phyloP scores from a whole-genome alignment of 2,113 vertebrate species.

The Plectropomus leopardus region DNA sequence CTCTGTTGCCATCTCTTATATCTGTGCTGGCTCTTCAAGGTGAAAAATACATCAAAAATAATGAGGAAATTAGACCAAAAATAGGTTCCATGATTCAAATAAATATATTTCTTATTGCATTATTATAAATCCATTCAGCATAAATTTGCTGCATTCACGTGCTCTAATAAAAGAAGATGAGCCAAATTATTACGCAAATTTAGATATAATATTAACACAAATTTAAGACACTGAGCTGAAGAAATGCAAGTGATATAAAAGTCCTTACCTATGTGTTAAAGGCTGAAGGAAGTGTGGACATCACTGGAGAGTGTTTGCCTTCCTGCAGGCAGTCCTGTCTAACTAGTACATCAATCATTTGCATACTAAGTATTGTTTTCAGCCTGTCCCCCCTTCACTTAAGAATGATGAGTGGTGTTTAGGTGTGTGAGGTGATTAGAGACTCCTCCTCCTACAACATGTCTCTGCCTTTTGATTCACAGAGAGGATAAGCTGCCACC shows the following conservation, averaged over 20 bases:
- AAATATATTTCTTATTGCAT: neutral
- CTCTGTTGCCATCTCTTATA: neutral
- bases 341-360: neutral
- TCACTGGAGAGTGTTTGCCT: neutral
- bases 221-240: neutral
- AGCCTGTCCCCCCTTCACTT: neutral
- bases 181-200: neutral
- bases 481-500: neutral
- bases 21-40: neutral
- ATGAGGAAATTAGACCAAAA: neutral
- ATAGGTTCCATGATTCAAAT: neutral
- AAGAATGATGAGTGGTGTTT: neutral
- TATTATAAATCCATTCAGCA: neutral
- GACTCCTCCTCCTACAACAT: neutral
- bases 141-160: neutral
- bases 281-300: neutral
- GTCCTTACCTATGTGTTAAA: slow-evolving; percentile 7
- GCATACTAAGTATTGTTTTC: neutral
- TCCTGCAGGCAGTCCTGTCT: neutral
- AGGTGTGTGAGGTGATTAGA: neutral
- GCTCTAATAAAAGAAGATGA: neutral
- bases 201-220: neutral
- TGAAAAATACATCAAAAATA: too few relatives aligned
- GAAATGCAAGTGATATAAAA: neutral
- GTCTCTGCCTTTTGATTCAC: neutral